Conservation (phyloP, 2,797 vertebrate species). For the Rhincodon typus region DNA sequence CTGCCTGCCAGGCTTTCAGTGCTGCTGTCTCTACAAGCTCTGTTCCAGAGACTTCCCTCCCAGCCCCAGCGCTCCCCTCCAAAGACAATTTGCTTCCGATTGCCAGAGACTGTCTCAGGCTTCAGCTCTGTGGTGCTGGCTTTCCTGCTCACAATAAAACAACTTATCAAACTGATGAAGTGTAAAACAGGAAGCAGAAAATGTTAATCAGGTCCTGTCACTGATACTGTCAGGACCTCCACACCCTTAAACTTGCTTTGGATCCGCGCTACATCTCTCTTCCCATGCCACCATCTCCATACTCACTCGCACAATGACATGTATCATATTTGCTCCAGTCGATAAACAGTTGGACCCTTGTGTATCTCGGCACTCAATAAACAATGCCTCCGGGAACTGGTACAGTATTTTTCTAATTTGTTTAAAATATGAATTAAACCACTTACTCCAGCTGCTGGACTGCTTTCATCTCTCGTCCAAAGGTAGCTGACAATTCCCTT, state of each 20-base stretch:
- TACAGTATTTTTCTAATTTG: background rate
- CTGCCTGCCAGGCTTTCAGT: no score
- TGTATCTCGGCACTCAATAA: background rate
- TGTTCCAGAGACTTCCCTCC: no score
- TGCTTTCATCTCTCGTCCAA: slow-evolving; percentile 83
- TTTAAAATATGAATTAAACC: background rate
- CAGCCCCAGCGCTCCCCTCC: background rate
- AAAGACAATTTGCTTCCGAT: background rate
- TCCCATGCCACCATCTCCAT: no score
- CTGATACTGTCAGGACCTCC: background rate
- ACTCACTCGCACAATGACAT: background rate
- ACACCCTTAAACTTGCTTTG: background rate
- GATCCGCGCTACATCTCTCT: background rate
- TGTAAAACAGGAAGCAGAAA: background rate
- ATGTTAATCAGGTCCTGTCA: background rate
- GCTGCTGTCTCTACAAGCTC: no score
- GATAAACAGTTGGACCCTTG: background rate
- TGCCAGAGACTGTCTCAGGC: background rate
- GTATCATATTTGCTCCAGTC: background rate
- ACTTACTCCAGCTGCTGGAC: slow-evolving; percentile 90
- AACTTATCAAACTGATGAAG: background rate
- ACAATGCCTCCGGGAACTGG: background rate
- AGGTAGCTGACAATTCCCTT: slow-evolving; percentile 79
- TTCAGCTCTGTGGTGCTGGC: background rate
- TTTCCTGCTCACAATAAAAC: background rate